Conservation (phyloP, 2,113 vertebrate species). For the Synodontis membranacea region DNA sequence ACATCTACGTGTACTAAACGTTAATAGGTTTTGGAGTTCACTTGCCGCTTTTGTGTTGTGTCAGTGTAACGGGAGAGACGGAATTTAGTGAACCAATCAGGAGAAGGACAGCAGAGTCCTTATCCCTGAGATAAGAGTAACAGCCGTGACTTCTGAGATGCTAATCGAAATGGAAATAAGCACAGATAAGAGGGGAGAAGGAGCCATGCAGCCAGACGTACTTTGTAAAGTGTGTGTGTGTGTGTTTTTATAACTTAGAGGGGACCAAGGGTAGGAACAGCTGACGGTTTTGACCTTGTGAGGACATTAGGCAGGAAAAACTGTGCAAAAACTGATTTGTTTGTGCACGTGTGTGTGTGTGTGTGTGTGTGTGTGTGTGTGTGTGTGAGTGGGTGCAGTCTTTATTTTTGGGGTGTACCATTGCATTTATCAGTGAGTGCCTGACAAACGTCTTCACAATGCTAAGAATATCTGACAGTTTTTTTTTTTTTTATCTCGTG, state of each 20-base stretch:
- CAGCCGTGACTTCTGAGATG: conserved; percentile 46
- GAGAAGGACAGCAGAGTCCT: conserved; percentile 32
- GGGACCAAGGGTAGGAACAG: not conserved
- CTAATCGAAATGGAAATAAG: conserved; percentile 54
- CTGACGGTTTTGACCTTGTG: not conserved
- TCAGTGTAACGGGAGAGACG: conserved; percentile 6
- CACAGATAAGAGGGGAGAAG: conserved; percentile 46
- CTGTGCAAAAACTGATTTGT: too few relatives aligned
- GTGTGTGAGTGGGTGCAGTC: too few relatives aligned
- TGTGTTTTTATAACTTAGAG: not conserved
- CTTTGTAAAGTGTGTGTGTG: conserved; percentile 20
- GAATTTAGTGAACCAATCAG: conserved; percentile 49
- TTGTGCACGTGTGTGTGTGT: not conserved
- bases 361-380: not conserved
- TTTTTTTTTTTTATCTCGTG: not conserved
- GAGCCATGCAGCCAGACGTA: conserved; percentile 25
- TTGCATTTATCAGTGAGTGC: not conserved
- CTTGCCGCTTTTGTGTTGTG: conserved; percentile 15
- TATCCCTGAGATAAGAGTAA: conserved; percentile 48
- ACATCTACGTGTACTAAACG: not conserved
- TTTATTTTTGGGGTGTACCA: too few relatives aligned
- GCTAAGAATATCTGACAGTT: not conserved
- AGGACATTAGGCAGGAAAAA: not conserved
- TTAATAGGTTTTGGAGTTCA: not conserved
- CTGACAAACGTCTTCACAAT: not conserved